These are phyloP conservation scores for Aphidius colemani DNA, from an alignment of 2,888 invertebrate genomes.

Conservation along the genomic window DNA sequence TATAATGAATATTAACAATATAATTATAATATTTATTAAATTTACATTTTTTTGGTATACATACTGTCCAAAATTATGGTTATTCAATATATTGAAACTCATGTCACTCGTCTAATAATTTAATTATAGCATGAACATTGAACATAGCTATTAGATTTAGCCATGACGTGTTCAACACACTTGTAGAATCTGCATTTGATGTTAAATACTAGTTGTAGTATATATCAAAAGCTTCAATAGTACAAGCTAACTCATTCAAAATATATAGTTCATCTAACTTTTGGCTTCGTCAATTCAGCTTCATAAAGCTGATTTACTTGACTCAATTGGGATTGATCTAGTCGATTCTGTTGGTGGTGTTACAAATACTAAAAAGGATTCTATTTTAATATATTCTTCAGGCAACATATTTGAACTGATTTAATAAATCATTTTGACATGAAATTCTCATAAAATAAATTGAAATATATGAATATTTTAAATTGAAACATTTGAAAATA, in stretches of 20 bases:
- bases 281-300: neutral
- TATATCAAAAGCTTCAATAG: too few species aligned
- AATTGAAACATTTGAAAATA: too few species aligned
- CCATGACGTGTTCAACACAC: conserved; percentile 44
- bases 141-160: neutral
- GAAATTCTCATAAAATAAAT: too few species aligned
- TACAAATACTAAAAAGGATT: conserved; percentile 9
- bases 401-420: too few species aligned
- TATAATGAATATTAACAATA: too few species aligned
- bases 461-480: too few species aligned
- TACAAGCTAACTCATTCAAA: conserved; percentile 6
- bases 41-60: neutral
- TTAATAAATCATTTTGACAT: too few species aligned
- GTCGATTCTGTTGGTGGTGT: conserved; percentile 16
- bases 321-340: conserved; percentile 25
- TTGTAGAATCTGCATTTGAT: conserved; percentile 54
- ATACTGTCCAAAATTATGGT: conserved; percentile 21
- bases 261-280: conserved; percentile 6
- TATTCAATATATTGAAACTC: conserved; percentile 26
- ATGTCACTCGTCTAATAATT: conserved; percentile 26
- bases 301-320: neutral
- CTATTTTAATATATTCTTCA: too few species aligned
- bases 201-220: neutral
- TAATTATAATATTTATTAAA: neutral
- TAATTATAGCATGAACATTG: conserved; percentile 18